Base-by-base conservation (phyloP, 2,113 vertebrate genomes). In the Parotia lawesii region DNA sequence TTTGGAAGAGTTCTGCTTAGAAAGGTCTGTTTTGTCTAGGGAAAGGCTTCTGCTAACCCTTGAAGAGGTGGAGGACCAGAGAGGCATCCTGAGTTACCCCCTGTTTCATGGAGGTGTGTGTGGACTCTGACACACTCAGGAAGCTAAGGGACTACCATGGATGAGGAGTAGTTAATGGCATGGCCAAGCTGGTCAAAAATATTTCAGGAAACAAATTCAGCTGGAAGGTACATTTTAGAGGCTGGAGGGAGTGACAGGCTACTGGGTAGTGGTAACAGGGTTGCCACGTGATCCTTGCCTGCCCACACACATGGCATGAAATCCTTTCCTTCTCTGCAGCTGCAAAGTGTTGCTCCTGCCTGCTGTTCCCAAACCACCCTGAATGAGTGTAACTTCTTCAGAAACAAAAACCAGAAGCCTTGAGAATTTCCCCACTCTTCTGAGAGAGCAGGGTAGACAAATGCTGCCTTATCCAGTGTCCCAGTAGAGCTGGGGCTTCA, bases 251-350 rank as follows among this genome's bases (percentile, higher is more conserved):
- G 13, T 18, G 53, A 56, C 28, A n/a, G 4, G 24, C 67, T 60
- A 7, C 58, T 44, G 29, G 10, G 15, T 10, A 19, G 24, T 24
- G 61, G 16, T 67, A 42, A 35, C 17, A 58, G 12, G 9, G 6
- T 22, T 83, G 20, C 33, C 0, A 1, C 21, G 11, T 62, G 29
- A 25, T 70, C 25, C 37, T 71, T 74, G 60, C 12, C 25, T 77
- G 33, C 27, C 17, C 18, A 17, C 0, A 0, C 6, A 28, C 10
- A 17, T 1, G 1, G 12, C 20, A 29, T 37, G 42, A 88, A 79
- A 44, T 10, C 9, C 19, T 67, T 69, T 58, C 4, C 9, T 4
- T 31, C 33, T 66, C 51, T 27, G 35, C 25, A 65, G 25, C 25
- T 50, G 50, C 19, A 78, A 74, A 71, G 5, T 2, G 12, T 44